A percentile compares a stretch with the other conserved stretches of the same genome.
phyloP scores from a whole-genome alignment of 2,113 vertebrate genomes.

The Nyctibius bracteatus region DNA sequence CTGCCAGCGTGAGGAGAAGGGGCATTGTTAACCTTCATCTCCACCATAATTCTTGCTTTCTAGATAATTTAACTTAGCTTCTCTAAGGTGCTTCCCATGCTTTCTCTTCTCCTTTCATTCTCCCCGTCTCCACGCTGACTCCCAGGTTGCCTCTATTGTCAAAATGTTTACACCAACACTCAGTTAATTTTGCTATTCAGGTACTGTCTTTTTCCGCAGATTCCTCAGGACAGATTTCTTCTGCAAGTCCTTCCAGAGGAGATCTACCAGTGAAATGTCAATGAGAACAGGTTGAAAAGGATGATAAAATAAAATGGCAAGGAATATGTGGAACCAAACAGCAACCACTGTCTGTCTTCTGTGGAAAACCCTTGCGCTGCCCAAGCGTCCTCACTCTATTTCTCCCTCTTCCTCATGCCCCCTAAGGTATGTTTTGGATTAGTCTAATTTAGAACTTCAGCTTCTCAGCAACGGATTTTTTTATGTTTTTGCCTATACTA shows the following conservation, averaged over 20 bases:
- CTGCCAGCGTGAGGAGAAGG: neutral
- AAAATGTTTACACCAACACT: neutral
- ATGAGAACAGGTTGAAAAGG: neutral
- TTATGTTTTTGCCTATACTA: neutral
- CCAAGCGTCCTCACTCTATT: neutral
- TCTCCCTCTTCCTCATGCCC: neutral
- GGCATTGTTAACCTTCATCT: neutral
- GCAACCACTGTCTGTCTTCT: neutral
- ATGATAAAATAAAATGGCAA: neutral
- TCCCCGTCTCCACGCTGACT: neutral
- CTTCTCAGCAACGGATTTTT: neutral
- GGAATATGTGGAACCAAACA: neutral
- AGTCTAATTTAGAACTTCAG: neutral
- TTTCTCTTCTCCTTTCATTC: neutral
- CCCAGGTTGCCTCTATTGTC: neutral
- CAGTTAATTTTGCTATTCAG: neutral
- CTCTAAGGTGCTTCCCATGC: neutral
- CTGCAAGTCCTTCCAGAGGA: neutral
- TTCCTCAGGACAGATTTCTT: constrained; percentile 2
- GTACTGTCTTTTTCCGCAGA: constrained; percentile 1
- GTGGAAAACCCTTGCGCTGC: neutral
- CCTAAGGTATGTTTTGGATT: neutral
- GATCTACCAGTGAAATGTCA: neutral
- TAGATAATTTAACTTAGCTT: neutral
- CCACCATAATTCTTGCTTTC: neutral